phyloP scores from a whole-genome alignment of 1,140 invertebrate genomes.

The Adoxophyes honmai region DNA sequence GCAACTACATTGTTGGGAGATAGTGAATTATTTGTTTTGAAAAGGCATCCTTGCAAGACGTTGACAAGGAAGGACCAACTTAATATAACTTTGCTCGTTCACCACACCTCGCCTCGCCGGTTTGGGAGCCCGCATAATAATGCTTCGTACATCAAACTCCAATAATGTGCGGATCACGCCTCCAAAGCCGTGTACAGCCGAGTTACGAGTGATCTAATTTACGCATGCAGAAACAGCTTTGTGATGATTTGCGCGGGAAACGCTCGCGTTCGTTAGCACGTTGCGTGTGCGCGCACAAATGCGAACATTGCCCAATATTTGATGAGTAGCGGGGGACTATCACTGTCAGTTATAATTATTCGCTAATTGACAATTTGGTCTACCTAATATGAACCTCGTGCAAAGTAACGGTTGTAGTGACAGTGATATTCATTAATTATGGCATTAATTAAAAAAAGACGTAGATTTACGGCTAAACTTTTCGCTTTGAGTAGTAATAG shows the following conservation, averaged over 20 bases:
- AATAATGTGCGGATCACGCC: slow-evolving; percentile 40
- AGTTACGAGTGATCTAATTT: slow-evolving; percentile 2
- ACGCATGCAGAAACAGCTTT: slow-evolving; percentile 9
- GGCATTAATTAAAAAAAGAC: too few relatives aligned
- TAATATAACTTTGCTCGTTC: slow-evolving; percentile 69
- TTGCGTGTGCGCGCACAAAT: not conserved
- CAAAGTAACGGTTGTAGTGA: too few relatives aligned
- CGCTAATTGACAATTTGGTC: too few relatives aligned
- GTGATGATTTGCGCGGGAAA: slow-evolving; percentile 3
- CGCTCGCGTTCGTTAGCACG: not conserved
- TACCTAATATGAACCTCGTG: too few relatives aligned
- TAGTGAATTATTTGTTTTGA: slow-evolving; percentile 38
- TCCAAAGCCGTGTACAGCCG: slow-evolving; percentile 24
- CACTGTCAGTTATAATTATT: too few relatives aligned
- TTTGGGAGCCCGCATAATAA: slow-evolving; percentile 59
- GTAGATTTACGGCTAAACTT: too few relatives aligned
- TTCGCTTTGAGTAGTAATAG: too few relatives aligned
- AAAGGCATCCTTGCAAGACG: slow-evolving; percentile 44
- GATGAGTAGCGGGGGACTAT: too few relatives aligned
- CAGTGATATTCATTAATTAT: too few relatives aligned
- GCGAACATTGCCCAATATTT: not conserved
- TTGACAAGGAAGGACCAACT: slow-evolving; percentile 46
- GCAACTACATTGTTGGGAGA: slow-evolving; percentile 18
- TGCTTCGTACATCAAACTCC: slow-evolving; percentile 43
- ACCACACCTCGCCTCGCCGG: slow-evolving; percentile 46